These are phyloP conservation scores for Typhlomys cinereus DNA, from an alignment of 2,113 vertebrate species.

Conservation along the genomic window DNA sequence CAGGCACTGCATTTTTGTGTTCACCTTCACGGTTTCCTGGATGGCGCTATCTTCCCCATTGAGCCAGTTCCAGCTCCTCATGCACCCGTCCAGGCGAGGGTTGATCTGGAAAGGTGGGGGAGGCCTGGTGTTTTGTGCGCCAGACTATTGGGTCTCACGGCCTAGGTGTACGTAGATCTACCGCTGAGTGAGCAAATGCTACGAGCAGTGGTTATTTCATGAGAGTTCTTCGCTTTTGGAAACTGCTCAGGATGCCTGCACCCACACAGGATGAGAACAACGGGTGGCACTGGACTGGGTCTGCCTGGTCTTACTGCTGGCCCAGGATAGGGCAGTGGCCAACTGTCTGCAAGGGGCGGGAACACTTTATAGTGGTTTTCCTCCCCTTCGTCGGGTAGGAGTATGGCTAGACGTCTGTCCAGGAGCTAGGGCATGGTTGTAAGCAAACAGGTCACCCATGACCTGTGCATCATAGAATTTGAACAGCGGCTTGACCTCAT, in stretches of 20 bases:
- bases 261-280: no score
- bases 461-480: neutral
- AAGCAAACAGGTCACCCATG: neutral
- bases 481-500: no score
- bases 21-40: conserved; percentile 91
- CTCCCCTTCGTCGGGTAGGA: neutral
- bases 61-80: conserved; percentile 96
- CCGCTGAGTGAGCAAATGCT: rapidly evolving
- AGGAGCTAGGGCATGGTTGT: neutral
- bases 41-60: conserved; percentile 93
- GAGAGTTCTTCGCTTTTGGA: neutral
- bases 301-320: neutral
- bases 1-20: conserved; percentile 96
- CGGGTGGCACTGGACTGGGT: rapidly evolving
- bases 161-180: rapidly evolving
- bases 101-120: conserved; percentile 89
- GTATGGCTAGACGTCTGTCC: neutral
- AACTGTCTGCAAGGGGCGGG: neutral
- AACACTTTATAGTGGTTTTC: neutral
- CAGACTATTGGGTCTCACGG: neutral
- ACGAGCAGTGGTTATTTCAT: neutral
- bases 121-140: neutral
- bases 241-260: rapidly evolving
- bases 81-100: conserved; percentile 95
- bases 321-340: no score